Evolutionary conservation across 2,797 vertebrate species (phyloP).

Genomic region (Lithobates pipiens): DNA sequence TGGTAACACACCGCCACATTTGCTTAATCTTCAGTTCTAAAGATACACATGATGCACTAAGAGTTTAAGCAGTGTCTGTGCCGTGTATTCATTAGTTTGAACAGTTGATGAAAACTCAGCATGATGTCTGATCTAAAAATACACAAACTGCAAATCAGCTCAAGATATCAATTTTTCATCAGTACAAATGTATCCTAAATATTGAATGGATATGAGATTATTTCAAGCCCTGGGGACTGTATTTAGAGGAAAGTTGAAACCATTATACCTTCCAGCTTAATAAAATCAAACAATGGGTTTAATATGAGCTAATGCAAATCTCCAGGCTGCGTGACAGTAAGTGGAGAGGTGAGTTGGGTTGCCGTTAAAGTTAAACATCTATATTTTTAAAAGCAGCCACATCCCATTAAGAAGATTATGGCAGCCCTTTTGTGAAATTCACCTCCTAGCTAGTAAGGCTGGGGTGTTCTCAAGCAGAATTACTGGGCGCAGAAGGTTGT

Average conservation of each 20-base stretch:
- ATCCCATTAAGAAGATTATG: no score
- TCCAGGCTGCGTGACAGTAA: not conserved
- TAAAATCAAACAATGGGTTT: not conserved
- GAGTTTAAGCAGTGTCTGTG: not conserved
- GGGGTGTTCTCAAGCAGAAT: no score
- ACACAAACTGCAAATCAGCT: conserved; percentile 22
- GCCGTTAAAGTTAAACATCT: not conserved
- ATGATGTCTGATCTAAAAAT: conserved; percentile 13
- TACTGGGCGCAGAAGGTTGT: no score
- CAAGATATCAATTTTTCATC: conserved; percentile 37
- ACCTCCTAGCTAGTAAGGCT: no score
- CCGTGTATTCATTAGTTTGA: not conserved
- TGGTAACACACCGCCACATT: no score
- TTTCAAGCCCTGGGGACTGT: not conserved
- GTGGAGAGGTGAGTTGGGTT: not conserved
- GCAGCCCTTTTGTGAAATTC: no score
- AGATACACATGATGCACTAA: no score
- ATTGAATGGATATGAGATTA: conserved; percentile 35
- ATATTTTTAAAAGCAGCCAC: no score
- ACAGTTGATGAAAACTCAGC: conserved; percentile 17
- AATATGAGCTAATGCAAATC: not conserved
- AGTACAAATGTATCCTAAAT: conserved; percentile 34
- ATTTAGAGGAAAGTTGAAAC: conserved; percentile 10
- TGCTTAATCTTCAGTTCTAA: no score
- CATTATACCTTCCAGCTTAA: not conserved